Evolutionary conservation across 2,113 vertebrate genomes (phyloP), one percentile per base, ranked within the genome.

Genomic region (Bostrychus sinensis): DNA sequence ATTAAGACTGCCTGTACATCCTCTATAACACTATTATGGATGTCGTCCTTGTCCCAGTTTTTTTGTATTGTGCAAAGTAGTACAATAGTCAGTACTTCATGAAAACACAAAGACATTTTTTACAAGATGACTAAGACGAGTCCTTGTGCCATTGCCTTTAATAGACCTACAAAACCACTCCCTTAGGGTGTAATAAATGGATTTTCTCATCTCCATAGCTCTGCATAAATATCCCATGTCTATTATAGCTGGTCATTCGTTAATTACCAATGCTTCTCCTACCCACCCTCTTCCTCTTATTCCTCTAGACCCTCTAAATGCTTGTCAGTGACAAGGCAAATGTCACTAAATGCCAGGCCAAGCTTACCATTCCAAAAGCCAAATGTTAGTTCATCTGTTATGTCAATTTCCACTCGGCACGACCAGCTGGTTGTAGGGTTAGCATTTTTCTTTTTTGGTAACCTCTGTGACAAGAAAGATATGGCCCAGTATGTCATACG

Each of bases 341-440:
- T 91, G 90, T 89, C 89, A 90, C 72, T 77, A 87, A 91, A 91
- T 92, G 90, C 84, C 89, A 90, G 75, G 57, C 53, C 61, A 57
- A 68, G 75, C 83, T 71, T 72, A 77, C 71, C 46, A 38, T 72
- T 82, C 81, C 65, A 81, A 75, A 80, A 86, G 85, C 64, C 72
- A 90, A 91, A 90, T 89, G 89, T 89, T 90, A 89, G 78, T 84
- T 85, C 76, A 82, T 81, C 74, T 75, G 73, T 71, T 78, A 72
- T 84, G 81, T 85, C 66, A 59, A 62, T 77, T 82, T 82, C 70
- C 72, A 66, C 73, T 71, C 69, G 41, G 79, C 64, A 45, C 51
- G 56, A 34, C 77, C 81, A 81, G 78, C 71, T 83, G 79, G 66
- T 77, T 58, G 60, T 34, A 10, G 34, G 26, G 19, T 43, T 43